Percentiles rank a stretch among this genome's conserved stretches.
Evolutionary conservation across 2,797 vertebrate species (phyloP).

Genomic region (Limosa lapponica): DNA sequence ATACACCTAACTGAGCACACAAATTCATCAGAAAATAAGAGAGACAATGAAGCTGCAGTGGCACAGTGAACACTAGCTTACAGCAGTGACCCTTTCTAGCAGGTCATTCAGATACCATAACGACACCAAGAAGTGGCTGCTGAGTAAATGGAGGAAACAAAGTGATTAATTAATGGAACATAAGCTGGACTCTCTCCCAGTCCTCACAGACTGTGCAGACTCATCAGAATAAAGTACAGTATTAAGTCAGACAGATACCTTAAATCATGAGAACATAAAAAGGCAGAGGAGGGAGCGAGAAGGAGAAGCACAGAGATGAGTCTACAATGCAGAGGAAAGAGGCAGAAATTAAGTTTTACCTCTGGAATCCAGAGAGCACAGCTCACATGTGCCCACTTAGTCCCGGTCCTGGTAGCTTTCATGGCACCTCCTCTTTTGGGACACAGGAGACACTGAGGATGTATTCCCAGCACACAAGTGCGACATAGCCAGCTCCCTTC

Average conservation of each 20-base stretch:
- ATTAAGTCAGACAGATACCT: background rate
- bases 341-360: constrained; percentile 76
- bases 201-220: background rate
- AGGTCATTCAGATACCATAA: background rate
- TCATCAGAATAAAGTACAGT: background rate
- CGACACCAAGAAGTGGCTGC: background rate
- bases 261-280: background rate
- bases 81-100: background rate
- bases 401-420: constrained; percentile 95
- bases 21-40: background rate
- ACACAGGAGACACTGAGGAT: constrained; percentile 94
- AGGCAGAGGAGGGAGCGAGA: background rate
- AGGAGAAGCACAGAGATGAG: background rate
- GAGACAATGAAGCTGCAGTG: background rate
- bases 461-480: constrained; percentile 92
- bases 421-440: constrained; percentile 96
- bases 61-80: background rate
- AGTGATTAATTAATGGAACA: background rate
- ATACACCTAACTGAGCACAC: background rate
- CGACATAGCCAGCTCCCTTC: constrained; percentile 98
- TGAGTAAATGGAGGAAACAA: background rate
- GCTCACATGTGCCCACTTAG: constrained; percentile 98
- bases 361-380: constrained; percentile 99
- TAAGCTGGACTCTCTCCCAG: background rate
- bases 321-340: background rate